phyloP scores from a whole-genome alignment of 1,140 invertebrate genomes.

The Drosophila nebulosa region DNA sequence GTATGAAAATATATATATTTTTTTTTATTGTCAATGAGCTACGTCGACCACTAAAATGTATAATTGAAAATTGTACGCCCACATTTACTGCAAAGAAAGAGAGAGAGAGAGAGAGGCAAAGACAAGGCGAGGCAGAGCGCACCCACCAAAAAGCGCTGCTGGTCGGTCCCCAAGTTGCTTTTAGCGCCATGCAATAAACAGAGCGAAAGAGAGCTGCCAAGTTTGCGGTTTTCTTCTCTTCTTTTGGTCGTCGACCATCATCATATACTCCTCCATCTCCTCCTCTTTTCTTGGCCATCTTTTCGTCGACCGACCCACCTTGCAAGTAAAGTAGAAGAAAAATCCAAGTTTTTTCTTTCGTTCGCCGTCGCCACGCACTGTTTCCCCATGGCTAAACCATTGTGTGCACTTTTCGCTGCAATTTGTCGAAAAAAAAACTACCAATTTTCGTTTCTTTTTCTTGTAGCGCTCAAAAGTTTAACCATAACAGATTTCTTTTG shows the following conservation, averaged over 20 bases:
- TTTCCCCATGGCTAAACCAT: slow-evolving; percentile 56
- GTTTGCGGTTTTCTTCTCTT: slow-evolving; percentile 53
- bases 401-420: slow-evolving; percentile 71
- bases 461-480: slow-evolving; percentile 51
- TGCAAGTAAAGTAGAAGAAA: slow-evolving; percentile 57
- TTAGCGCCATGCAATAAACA: slow-evolving; percentile 71
- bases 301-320: slow-evolving; percentile 33
- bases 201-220: slow-evolving; percentile 59
- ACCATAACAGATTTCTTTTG: slow-evolving; percentile 67
- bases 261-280: not conserved
- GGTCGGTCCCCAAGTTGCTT: slow-evolving; percentile 58
- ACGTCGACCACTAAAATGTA: slow-evolving; percentile 66
- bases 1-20: not conserved
- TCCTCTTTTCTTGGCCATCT: not conserved
- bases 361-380: slow-evolving; percentile 61
- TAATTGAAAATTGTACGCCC: slow-evolving; percentile 73
- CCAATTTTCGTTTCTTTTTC: slow-evolving; percentile 19
- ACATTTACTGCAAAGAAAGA: slow-evolving; percentile 50
- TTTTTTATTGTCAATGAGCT: slow-evolving; percentile 54
- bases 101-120: not conserved
- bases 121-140: not conserved
- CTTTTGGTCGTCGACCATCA: slow-evolving; percentile 24
- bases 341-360: slow-evolving; percentile 42
- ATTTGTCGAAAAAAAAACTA: slow-evolving; percentile 65
- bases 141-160: slow-evolving; percentile 36